phyloP scores from a whole-genome alignment of 2,888 invertebrate species.

The Corythucha ciliata region DNA sequence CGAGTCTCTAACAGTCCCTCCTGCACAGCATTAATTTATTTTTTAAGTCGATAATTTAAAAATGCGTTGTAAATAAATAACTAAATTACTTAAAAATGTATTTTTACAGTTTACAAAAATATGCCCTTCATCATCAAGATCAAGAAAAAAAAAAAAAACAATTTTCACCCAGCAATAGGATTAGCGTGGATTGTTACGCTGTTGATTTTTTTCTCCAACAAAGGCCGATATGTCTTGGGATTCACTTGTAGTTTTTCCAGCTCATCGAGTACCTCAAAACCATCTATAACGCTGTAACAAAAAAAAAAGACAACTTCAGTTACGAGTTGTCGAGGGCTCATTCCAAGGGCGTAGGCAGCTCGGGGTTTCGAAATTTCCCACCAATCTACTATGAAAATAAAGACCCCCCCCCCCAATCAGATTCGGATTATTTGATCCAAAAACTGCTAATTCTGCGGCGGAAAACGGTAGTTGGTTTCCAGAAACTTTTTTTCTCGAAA shows the following conservation, averaged over 20 bases:
- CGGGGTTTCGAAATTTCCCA: too few species aligned
- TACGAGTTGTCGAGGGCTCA: background rate
- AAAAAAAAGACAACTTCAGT: too few species aligned
- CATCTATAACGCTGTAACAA: conserved; percentile 83
- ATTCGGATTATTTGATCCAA: too few species aligned
- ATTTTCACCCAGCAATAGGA: conserved; percentile 62
- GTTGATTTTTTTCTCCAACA: conserved; percentile 77
- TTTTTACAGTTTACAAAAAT: background rate
- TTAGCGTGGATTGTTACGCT: conserved; percentile 95
- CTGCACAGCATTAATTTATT: too few species aligned
- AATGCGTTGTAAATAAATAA: too few species aligned
- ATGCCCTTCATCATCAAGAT: background rate
- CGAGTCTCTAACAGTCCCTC: too few species aligned
- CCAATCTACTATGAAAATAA: too few species aligned
- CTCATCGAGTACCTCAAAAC: conserved; percentile 89
- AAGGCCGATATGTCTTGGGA: conserved; percentile 82
- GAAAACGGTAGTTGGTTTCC: too few species aligned
- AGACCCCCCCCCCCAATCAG: too few species aligned
- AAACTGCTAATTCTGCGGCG: too few species aligned
- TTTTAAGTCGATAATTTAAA: too few species aligned
- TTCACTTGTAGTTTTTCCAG: conserved; percentile 91
- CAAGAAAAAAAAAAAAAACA: conserved; percentile 15
- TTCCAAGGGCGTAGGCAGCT: background rate
- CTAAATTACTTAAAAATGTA: background rate
- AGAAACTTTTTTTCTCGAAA: too few species aligned